A percentile compares a stretch with the other conserved stretches of the same genome.
Conservation (phyloP, 2,113 vertebrate species). For the Pachypanchax playfairii region DNA sequence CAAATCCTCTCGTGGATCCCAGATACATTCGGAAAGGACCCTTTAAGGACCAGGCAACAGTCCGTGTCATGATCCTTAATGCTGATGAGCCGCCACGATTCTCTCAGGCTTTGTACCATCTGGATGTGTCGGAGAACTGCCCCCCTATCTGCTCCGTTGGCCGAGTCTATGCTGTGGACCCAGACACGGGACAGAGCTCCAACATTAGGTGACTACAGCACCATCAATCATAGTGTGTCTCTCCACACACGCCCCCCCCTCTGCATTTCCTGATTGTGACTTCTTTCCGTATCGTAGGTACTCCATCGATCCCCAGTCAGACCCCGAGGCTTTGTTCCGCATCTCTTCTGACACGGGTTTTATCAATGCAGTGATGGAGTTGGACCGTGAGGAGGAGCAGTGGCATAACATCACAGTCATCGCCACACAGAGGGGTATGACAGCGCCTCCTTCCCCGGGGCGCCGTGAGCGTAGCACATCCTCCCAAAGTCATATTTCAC, state of each 20-base stretch:
- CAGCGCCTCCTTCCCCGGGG: slow-evolving; percentile 13
- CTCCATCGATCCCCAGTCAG: slow-evolving; percentile 87
- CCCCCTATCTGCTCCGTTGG: slow-evolving; percentile 80
- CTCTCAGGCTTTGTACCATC: slow-evolving; percentile 81
- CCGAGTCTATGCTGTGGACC: slow-evolving; percentile 82
- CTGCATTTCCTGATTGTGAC: not conserved
- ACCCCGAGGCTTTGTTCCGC: slow-evolving; percentile 86
- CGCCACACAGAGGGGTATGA: slow-evolving; percentile 88
- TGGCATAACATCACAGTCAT: slow-evolving; percentile 90
- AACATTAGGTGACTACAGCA: slow-evolving; percentile 81
- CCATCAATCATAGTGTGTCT: slow-evolving; percentile 2
- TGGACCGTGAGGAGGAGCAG: slow-evolving; percentile 86
- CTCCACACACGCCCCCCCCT: slow-evolving; percentile 3
- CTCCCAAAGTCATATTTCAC: slow-evolving; percentile 44
- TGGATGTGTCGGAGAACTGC: slow-evolving; percentile 87
- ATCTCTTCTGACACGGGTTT: slow-evolving; percentile 86
- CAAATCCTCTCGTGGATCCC: slow-evolving; percentile 85
- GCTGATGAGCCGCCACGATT: slow-evolving; percentile 88
- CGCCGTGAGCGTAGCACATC: slow-evolving; percentile 18
- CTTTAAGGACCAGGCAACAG: slow-evolving; percentile 87
- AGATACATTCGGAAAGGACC: slow-evolving; percentile 85
- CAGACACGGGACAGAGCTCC: slow-evolving; percentile 83
- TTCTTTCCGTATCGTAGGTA: slow-evolving; percentile 72
- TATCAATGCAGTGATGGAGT: slow-evolving; percentile 82
- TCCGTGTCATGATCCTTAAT: slow-evolving; percentile 85